Evolutionary conservation across 2,888 invertebrate species (phyloP), one percentile per base, ranked within the genome.

Genomic region (Amiota mariae): DNA sequence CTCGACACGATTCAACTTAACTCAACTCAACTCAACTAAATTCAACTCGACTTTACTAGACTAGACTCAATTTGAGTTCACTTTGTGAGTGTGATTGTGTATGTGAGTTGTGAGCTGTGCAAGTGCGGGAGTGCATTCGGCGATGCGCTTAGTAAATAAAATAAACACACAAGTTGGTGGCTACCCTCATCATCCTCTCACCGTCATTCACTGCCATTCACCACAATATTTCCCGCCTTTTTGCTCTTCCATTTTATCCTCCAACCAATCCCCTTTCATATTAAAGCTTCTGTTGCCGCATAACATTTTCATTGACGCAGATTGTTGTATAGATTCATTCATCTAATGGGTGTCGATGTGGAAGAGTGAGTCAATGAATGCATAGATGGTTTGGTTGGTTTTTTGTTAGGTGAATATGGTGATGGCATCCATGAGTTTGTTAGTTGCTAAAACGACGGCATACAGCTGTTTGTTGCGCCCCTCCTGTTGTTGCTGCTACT

Each of bases 231-330:
- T 72, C 10, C 20, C 11, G 20, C 24, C 59, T 59, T 18, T n/a
- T n/a, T n/a, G n/a, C n/a, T n/a, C n/a, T n/a, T n/a, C n/a, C n/a
- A 24, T 18, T 20, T 11, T 12, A 20, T 59, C 18, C 9, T 1
- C 24, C 24, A 20, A 3, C 9, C 11, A 8, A 3, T 59, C 10
- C 12, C 18, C 59, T 56, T 56, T 15, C n/a, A 56, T 24, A 59
- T 11, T 24, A 36, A 36, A 36, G 4, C 59, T 13, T 11, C 20
- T 54, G 8, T 18, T 18, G 57, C 67, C 73, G 77, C 80, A 54
- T 54, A 78, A 81, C 86, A 81, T 81, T 83, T 84, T 84, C 84
- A 79, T 78, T 82, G 85, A 84, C 78, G 82, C 78, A 83, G 85
- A 83, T 84, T 84, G 85, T 84, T 84, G 82, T 84, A 76, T n/a